Evolutionary conservation across 2,888 invertebrate genomes (phyloP).

Genomic region (Anarsia innoxiella): DNA sequence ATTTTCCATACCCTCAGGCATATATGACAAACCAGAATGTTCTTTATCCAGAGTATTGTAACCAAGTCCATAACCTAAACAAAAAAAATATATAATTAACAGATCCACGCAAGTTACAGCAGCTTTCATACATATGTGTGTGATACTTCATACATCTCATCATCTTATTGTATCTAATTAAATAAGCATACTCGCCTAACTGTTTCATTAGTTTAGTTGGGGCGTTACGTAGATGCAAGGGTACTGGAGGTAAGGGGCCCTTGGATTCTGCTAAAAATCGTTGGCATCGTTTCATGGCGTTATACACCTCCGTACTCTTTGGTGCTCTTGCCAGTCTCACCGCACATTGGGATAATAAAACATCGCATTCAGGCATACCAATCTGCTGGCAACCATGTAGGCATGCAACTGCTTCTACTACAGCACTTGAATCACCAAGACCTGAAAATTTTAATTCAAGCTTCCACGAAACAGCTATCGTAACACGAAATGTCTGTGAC

Average conservation of each 20-base stretch:
- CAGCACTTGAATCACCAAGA: constrained; percentile 78
- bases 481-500: background rate
- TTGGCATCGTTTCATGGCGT: constrained; percentile 78
- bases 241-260: constrained; percentile 83
- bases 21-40: constrained; percentile 74
- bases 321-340: constrained; percentile 85
- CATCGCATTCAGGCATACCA: constrained; percentile 89
- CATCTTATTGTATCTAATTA: too few relatives aligned
- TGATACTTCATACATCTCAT: too few relatives aligned
- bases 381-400: constrained; percentile 86
- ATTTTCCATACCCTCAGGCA: constrained; percentile 81
- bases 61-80: constrained; percentile 77
- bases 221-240: constrained; percentile 87
- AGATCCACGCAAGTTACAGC: too few relatives aligned
- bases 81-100: background rate
- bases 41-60: constrained; percentile 75
- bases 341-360: constrained; percentile 84
- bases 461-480: too few relatives aligned
- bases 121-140: too few relatives aligned
- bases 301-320: constrained; percentile 80
- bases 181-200: too few relatives aligned
- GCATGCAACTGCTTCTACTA: constrained; percentile 81
- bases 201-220: constrained; percentile 85
- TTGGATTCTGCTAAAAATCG: constrained; percentile 73
- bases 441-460: constrained; percentile 63